Evolutionary conservation across 2,797 vertebrate genomes (phyloP).

Genomic region (Bucorvus abyssinicus): DNA sequence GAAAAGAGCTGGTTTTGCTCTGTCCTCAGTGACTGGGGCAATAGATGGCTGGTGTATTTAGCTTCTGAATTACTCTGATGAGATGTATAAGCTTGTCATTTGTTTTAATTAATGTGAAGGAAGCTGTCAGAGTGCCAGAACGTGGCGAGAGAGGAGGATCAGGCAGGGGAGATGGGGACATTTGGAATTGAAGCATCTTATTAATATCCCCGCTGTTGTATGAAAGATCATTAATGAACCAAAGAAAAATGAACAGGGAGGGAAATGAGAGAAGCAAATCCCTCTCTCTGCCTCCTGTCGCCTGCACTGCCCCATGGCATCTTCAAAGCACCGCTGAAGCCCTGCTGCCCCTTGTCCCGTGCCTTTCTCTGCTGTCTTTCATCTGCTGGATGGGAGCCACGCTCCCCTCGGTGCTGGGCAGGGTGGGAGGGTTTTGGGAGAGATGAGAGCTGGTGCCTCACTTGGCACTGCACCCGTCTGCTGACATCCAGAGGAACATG

Average conservation of each 20-base stretch:
- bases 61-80: conserved; percentile 20
- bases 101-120: conserved; percentile 51
- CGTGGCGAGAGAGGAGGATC: neutral
- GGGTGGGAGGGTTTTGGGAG: neutral
- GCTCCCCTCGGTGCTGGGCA: fast-evolving
- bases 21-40: neutral
- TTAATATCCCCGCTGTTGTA: conserved; percentile 29
- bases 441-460: neutral
- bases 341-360: neutral
- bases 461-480: neutral
- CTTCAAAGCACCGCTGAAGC: neutral
- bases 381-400: neutral
- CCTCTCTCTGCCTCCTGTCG: neutral
- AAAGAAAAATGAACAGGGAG: neutral
- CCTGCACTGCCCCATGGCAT: neutral
- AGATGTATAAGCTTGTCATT: conserved; percentile 29
- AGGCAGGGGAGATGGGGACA: conserved; percentile 11
- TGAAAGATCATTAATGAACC: conserved; percentile 24
- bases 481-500: neutral
- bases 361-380: neutral
- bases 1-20: neutral
- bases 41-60: neutral
- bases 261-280: neutral
- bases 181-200: conserved; percentile 33
- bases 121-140: conserved; percentile 34